phyloP scores from a whole-genome alignment of 2,113 vertebrate species.

The Budorcas taxicolor region DNA sequence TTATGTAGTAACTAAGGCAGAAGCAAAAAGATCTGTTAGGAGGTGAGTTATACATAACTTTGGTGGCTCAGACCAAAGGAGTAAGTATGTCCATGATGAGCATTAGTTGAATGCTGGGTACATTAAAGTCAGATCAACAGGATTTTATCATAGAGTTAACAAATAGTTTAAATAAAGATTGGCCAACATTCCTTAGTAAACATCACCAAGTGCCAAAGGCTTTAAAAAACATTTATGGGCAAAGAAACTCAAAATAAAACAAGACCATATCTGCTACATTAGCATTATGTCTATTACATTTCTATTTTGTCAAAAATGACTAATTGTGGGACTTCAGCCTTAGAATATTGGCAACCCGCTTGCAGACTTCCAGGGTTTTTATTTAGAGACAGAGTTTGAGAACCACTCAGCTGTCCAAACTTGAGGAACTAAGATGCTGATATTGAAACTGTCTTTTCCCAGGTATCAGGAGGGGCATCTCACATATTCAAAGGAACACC shows the following conservation, averaged over 20 bases:
- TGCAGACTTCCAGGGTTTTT: neutral
- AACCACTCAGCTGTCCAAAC: neutral
- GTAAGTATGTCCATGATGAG: neutral
- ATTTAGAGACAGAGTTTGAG: neutral
- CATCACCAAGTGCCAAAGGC: neutral
- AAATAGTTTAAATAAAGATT: neutral
- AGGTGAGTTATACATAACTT: neutral
- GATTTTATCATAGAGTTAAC: neutral
- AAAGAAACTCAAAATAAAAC: slow-evolving; percentile 21
- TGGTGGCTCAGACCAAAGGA: neutral
- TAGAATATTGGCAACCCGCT: neutral
- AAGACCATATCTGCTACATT: neutral
- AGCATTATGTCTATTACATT: neutral
- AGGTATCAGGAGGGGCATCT: neutral
- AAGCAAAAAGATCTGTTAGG: neutral
- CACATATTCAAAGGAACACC: neutral
- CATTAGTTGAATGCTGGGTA: neutral
- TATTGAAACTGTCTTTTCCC: neutral
- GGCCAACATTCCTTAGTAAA: neutral
- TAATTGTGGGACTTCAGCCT: neutral
- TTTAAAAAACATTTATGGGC: neutral
- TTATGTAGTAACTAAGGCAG: neutral
- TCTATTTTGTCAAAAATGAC: neutral
- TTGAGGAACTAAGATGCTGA: neutral
- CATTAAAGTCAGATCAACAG: neutral